Evolutionary conservation across 2,888 invertebrate species (phyloP), one percentile per base, ranked within the genome.

Genomic region (Isoperla grammatica): DNA sequence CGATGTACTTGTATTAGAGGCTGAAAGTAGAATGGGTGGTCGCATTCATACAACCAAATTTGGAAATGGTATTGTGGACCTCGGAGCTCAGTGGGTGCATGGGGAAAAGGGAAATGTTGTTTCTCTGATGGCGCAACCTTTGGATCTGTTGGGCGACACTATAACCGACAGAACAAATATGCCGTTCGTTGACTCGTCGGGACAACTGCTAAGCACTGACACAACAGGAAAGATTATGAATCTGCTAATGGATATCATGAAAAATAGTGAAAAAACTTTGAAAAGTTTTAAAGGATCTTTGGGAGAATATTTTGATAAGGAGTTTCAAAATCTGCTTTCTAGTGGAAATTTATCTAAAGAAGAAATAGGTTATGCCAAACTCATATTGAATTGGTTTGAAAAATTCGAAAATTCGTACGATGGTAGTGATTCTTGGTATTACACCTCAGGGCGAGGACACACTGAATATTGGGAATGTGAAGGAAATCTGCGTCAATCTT

Each of bases 31-130:
- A 39, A 77, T 86, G 54, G 87, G 87, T 0, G 87, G 87, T 1
- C 76, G 87, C 59, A 75, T 86, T 19, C 67, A 75, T 54, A 76
- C 78, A 1, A 66, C 69, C 19, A 65, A 70, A 45, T 76, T 78
- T 66, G 76, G 78, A 63, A 61, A 53, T 20, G 79, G 77, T 63
- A 73, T 79, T 5, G 75, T 89, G 4, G 90, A 90, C 70, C 69
- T 88, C 54, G 90, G 90, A 0, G 89, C 87, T 46, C 88, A 90
- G 66, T 90, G 89, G 89, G 85, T 87, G 59, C 86, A 88, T 65
- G 88, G 89, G 0, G 84, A 87, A 70, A 74, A 80, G 69, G 78
- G 76, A 50, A 84, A 87, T 72, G 67, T 79, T 6, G 67, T 73
- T 0, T 73, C 67, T 62, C 63, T 67, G 43, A 66, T 70, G 61